Evolutionary conservation across 2,797 vertebrate species (phyloP).

Genomic region (Gallirallus australis): DNA sequence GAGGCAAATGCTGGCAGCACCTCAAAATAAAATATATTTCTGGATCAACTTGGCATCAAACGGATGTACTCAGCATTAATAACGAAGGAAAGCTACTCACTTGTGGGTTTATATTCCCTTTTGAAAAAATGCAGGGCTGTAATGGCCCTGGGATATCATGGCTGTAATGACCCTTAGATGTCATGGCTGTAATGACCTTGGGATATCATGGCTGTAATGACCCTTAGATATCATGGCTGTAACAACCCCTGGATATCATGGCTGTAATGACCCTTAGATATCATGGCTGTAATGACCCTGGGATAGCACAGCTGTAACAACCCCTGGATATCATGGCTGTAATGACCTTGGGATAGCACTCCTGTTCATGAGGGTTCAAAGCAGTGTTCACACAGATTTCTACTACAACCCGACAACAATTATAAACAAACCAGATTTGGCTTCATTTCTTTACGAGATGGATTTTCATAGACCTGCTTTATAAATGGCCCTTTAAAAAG

Average conservation of each 20-base stretch:
- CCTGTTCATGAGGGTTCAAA: background rate
- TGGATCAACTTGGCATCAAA: background rate
- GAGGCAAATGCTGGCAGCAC: constrained; percentile 11
- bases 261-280: too few species aligned
- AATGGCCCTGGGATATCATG: too few species aligned
- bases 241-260: background rate
- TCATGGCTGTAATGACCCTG: too few species aligned
- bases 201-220: background rate
- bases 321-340: background rate
- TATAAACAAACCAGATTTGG: background rate
- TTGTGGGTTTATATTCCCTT: background rate
- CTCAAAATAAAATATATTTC: constrained; percentile 39
- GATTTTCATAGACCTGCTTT: background rate
- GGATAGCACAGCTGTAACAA: too few species aligned
- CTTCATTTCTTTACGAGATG: background rate
- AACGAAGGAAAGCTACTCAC: background rate
- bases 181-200: background rate
- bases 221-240: too few species aligned
- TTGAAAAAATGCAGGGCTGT: background rate
- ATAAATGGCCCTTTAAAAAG: background rate
- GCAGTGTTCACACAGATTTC: background rate
- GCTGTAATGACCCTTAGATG: too few species aligned
- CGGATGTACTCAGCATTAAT: fast-evolving
- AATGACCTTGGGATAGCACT: background rate
- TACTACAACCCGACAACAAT: background rate